Evolutionary conservation across 1,140 invertebrate species (phyloP), one percentile per base, ranked within the genome.

Genomic region (Leucophenga varia): DNA sequence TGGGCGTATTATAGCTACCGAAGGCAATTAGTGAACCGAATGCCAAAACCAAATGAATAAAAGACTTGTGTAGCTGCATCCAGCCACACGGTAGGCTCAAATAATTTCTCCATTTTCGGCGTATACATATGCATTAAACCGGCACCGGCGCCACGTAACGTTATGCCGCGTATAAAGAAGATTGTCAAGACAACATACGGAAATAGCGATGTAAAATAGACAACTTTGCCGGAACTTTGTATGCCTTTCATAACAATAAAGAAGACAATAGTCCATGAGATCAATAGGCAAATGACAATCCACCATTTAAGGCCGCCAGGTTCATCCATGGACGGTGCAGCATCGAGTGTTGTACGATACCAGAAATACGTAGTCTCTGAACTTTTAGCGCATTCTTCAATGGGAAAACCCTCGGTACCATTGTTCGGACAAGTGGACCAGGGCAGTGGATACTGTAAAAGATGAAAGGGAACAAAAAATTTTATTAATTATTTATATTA

Each of bases 231-330:
- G 51, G 93, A 96, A 57, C 91, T 94, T 77, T 97, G 94, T 54
- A 98, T 97, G 35, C 96, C 96, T 77, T 95, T 95, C 91, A 95
- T 96, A 3, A 98, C 92, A 69, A 96, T 97, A 69, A 95, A 90
- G 79, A 96, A 98, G 10, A 98, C 93, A 41, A 97, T 80, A 47
- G 91, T 78, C 96, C 96, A 99, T 38, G 95, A 91, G 9, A 97
- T 77, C 25, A 97, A 76, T 13, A 99, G 82, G 74, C 94, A 96
- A 3, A 95, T 70, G 0, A 92, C 90, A 59, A 98, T 93, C 89
- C 95, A 96, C 91, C 92, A 95, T 57, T 91, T 90, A 7, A 97
- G 83, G 7, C 83, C 85, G 12, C 90, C 91, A 1, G 85, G 82
- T 31, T 92, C 85, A 16, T 91, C 88, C 63, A 97, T 93, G 30